Conservation (phyloP, 2,797 vertebrate genomes). For the Anomalospiza imberbis region DNA sequence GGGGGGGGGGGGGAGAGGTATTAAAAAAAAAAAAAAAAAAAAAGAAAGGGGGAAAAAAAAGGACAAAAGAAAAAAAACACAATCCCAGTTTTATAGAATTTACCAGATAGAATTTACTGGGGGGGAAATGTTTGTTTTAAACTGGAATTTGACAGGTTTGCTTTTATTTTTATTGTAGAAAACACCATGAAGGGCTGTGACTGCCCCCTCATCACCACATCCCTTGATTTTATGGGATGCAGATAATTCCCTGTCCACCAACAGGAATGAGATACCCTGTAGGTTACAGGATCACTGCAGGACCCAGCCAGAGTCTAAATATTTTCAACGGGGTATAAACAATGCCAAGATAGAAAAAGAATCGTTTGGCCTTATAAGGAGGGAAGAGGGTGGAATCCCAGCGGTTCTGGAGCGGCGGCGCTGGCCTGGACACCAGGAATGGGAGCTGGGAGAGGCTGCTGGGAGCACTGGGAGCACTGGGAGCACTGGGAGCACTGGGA, state of each 20-base stretch:
- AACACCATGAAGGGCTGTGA: neutral
- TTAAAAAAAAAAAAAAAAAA: fast-evolving
- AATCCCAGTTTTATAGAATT: neutral
- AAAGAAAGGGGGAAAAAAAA: too few relatives aligned
- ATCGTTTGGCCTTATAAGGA: conserved; percentile 60
- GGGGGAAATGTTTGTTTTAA: neutral
- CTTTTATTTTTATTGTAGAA: neutral
- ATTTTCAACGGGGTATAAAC: conserved; percentile 32
- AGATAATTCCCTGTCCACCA: neutral
- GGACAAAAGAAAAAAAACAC: fast-evolving
- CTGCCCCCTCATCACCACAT: neutral
- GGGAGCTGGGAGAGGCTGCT: neutral
- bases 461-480: neutral
- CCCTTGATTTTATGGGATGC: neutral
- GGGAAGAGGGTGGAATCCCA: neutral
- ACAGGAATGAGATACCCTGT: neutral
- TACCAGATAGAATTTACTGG: neutral
- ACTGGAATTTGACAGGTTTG: neutral
- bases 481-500: neutral
- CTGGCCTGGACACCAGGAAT: neutral
- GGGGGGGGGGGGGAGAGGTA: too few relatives aligned
- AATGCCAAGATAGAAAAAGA: conserved; percentile 49
- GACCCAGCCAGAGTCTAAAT: conserved; percentile 30
- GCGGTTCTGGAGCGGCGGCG: neutral
- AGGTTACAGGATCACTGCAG: conserved; percentile 6